phyloP scores from a whole-genome alignment of 2,888 invertebrate species.

The Agrilus biguttatus region DNA sequence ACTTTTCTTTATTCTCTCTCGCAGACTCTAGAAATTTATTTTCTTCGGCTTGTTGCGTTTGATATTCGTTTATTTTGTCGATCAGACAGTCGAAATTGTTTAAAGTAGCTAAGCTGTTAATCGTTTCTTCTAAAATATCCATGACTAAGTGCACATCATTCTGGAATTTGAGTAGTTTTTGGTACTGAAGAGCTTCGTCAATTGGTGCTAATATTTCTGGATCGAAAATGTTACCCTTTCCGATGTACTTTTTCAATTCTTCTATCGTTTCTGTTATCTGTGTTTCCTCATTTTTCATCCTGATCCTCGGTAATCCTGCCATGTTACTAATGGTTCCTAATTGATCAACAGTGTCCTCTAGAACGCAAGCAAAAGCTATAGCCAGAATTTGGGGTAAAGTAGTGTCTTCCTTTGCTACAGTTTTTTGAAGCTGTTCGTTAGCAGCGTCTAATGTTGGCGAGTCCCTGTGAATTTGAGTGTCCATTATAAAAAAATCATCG shows the following conservation, averaged over 20 bases:
- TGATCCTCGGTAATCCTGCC: slow-evolving; percentile 8
- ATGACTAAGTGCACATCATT: slow-evolving; percentile 12
- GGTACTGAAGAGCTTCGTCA: slow-evolving; percentile 7
- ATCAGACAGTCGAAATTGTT: slow-evolving; percentile 9
- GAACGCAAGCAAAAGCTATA: slow-evolving; percentile 9
- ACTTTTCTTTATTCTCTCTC: slow-evolving; percentile 7
- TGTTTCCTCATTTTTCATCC: slow-evolving; percentile 6
- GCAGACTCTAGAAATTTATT: slow-evolving; percentile 6
- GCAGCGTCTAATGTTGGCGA: not conserved
- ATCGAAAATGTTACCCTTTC: slow-evolving; percentile 7
- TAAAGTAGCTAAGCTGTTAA: slow-evolving; percentile 2
- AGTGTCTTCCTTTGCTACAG: not conserved
- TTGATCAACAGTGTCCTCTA: slow-evolving; percentile 17
- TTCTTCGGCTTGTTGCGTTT: slow-evolving; percentile 7
- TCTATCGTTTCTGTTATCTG: slow-evolving; percentile 3
- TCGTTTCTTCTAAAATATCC: slow-evolving; percentile 8
- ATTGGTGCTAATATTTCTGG: slow-evolving; percentile 10
- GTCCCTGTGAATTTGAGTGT: not conserved
- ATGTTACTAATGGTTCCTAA: slow-evolving; percentile 15
- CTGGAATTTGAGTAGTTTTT: slow-evolving; percentile 12
- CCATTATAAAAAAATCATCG: not conserved
- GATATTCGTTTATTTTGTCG: slow-evolving; percentile 10
- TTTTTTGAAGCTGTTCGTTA: not conserved
- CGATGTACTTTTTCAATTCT: slow-evolving; percentile 1
- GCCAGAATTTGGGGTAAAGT: slow-evolving; percentile 3